Evolutionary conservation across 2,797 vertebrate species (phyloP), one percentile per base, ranked within the genome.

Genomic region (Buphagus erythrorhynchus): DNA sequence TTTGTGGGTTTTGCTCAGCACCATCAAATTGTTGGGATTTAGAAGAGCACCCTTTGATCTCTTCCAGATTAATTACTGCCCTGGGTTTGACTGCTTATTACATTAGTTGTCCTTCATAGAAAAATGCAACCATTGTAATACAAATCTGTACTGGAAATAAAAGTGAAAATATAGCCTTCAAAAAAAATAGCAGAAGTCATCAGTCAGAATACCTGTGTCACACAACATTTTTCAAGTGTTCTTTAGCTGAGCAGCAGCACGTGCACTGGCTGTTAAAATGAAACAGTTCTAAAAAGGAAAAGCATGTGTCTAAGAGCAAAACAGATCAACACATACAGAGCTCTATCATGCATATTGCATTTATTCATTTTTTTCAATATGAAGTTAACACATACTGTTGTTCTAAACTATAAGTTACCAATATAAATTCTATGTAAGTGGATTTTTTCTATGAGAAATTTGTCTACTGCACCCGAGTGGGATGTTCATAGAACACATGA

Each of bases 41-140:
- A 96, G 95, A 96, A 97, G 95, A 96, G 92, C 87, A 95, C 82
- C 87, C 86, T 97, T 98, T 98, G 93, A 97, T 97, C 96, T 97
- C 95, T 96, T 91, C 85, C 83, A 96, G 86, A 90, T 95, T 97
- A 97, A 97, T 98, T 97, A 97, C 94, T 95, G 88, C 84, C 96
- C 92, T 83, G 81, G 38, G 79, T 96, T 97, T 97, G 96, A 96
- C 96, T 96, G 91, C 86, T 95, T 90, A 94, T 75, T 95, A 95
- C 76, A 94, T 96, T 96, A 95, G 93, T 58, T 97, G 85, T 90
- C 95, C 96, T 97, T 97, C 95, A 96, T 31, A 97, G 78, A 96
- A 97, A 97, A 97, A 95, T 8, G 67, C 91, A 97, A 94, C 91
- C 79, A 90, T 86, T 92, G 74, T 94, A 89, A 89, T 85, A 93